Evolutionary conservation across 1,140 invertebrate species (phyloP), one percentile per base, ranked within the genome.

Genomic region (Ips typographus): DNA sequence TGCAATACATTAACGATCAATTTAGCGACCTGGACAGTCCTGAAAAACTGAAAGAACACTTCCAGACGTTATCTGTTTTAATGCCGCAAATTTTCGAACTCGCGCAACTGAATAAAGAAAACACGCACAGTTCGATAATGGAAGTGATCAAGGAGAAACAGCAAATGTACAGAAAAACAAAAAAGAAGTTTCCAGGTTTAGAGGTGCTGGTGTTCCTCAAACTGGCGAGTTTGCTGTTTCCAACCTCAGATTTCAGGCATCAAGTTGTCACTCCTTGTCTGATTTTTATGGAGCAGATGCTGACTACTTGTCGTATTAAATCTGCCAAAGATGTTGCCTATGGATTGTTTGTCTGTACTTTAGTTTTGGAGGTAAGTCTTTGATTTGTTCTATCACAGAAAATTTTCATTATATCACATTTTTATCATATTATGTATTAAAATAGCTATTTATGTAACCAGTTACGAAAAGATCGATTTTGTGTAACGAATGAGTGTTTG

Each of bases 191-290:
- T 79, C 91, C 93, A 2, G 80, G 82, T 56, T 78, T 94, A 41
- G 88, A 94, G 75, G 89, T 89, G 0, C 76, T 96, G 39, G 80
- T 95, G 72, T 88, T 94, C 75, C 89, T 96, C 43, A 93, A 94
- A 83, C 73, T 93, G 41, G 84, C 91, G 36, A 86, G 88, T 8
- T 78, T 91, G 8, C 75, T 96, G 42, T 98, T 92, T 80, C 90
- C 94, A 8, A 90, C 93, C 1, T 96, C 94, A 0, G 95, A 98
- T 82, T 95, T 93, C 77, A 83, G 88, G 40, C 94, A 97, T 85
- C 87, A 88, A 1, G 85, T 96, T n/a, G 88, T 90, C 40, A 95
- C 93, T 5, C 94, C 94, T 52, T 87, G 89, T 75, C 83, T 93
- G 59, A 82, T 94, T 51, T 94, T 96, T 75, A 91, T 96, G 82